phyloP scores from a whole-genome alignment of 2,888 invertebrate genomes.

The Liopterus haemorrhoidalis region DNA sequence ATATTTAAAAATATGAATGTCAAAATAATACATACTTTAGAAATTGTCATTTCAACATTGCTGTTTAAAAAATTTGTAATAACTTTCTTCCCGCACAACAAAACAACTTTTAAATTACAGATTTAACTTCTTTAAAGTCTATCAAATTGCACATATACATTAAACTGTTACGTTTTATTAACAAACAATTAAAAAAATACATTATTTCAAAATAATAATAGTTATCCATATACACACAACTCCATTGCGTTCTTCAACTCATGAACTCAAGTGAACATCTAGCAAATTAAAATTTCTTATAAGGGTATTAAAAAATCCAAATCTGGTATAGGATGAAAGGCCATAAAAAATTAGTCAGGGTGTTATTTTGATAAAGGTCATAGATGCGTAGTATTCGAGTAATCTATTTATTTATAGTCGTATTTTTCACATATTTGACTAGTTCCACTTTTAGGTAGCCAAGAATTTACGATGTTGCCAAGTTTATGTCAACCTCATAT shows the following conservation, averaged over 20 bases:
- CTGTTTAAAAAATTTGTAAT: constrained; percentile 14
- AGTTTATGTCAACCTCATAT: constrained; percentile 32
- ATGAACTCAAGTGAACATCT: constrained; percentile 46
- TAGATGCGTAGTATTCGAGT: constrained; percentile 20
- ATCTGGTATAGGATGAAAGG: constrained; percentile 15
- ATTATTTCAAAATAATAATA: constrained; percentile 34
- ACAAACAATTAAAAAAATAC: constrained; percentile 26
- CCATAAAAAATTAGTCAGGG: constrained; percentile 14
- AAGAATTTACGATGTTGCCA: constrained; percentile 42
- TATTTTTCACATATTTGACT: constrained; percentile 35
- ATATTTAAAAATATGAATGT: no score
- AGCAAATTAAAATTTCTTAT: constrained; percentile 18
- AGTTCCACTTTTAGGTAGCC: constrained; percentile 27
- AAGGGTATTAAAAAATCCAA: constrained; percentile 16
- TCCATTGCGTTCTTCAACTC: constrained; percentile 64
- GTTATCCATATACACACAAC: constrained; percentile 46
- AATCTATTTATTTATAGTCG: constrained; percentile 27
- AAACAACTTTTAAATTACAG: constrained; percentile 1
- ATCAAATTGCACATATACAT: background rate
- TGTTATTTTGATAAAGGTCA: constrained; percentile 18
- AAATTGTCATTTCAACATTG: constrained; percentile 17
- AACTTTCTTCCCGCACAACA: constrained; percentile 9
- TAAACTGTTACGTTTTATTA: constrained; percentile 15
- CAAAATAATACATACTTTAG: constrained; percentile 22
- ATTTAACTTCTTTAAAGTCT: constrained; percentile 6